A percentile compares a stretch with the other conserved stretches of the same genome.
Evolutionary conservation across 2,113 vertebrate genomes (phyloP).

Genomic region (Corvus hawaiiensis): DNA sequence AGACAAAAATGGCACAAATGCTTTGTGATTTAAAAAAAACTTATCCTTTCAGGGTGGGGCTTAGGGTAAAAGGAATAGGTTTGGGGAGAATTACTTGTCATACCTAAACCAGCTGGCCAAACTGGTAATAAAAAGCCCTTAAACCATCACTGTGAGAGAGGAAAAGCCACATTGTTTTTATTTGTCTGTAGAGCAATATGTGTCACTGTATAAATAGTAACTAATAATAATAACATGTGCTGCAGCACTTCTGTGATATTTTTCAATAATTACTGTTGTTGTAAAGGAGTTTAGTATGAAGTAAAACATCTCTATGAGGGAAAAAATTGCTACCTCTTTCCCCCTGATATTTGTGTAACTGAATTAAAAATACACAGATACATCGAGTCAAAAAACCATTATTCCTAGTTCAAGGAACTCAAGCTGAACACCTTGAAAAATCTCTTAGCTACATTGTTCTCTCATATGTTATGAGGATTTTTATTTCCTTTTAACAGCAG

Average conservation of each 20-base stretch:
- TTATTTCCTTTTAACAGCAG: constrained; percentile 1
- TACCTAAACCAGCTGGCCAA: constrained; percentile 3
- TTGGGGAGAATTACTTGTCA: neutral
- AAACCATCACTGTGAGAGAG: neutral
- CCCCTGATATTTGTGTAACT: constrained; percentile 28
- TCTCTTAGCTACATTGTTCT: neutral
- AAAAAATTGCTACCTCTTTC: constrained; percentile 31
- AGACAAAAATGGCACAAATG: neutral
- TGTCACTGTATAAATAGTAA: constrained; percentile 49
- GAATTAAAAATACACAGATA: constrained; percentile 36
- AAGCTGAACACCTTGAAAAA: neutral
- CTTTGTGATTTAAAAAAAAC: neutral
- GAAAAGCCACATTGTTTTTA: constrained; percentile 40
- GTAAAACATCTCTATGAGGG: constrained; percentile 24
- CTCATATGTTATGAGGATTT: constrained; percentile 15
- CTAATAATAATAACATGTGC: constrained; percentile 44
- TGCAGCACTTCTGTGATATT: constrained; percentile 49
- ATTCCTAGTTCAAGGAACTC: constrained; percentile 6
- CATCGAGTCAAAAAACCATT: neutral
- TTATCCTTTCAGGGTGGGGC: fast-evolving
- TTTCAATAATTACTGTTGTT: constrained; percentile 61
- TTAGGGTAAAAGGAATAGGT: neutral
- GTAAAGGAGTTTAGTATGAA: constrained; percentile 38
- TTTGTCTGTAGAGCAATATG: constrained; percentile 50
- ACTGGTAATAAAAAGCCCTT: neutral